Conservation (phyloP, 2,888 invertebrate species). For the Baccha elongata region DNA sequence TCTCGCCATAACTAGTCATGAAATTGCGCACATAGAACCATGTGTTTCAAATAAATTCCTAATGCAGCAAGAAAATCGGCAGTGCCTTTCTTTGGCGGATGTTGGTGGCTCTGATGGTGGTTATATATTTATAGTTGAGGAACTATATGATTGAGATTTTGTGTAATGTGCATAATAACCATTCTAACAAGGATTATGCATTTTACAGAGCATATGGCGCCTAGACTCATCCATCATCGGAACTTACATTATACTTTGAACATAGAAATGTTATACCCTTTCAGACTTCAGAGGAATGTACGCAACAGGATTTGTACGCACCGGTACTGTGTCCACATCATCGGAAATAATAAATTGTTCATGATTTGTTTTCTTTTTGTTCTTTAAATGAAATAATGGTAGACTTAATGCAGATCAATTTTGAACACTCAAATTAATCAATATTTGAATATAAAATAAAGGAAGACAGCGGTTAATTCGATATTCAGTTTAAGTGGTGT, state of each 20-base stretch:
- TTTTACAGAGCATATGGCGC: constrained; percentile 47
- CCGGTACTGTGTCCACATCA: no score
- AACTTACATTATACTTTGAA: constrained; percentile 18
- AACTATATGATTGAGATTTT: constrained; percentile 4
- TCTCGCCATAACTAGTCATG: not conserved
- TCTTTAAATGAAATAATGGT: no score
- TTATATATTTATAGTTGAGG: constrained; percentile 1
- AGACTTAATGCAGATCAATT: no score
- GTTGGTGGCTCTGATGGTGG: not conserved
- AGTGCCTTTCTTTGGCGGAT: not conserved
- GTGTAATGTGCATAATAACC: constrained; percentile 56
- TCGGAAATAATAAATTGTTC: no score
- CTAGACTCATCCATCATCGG: constrained; percentile 45
- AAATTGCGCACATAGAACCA: not conserved
- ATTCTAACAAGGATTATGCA: constrained; percentile 52
- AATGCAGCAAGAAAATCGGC: not conserved
- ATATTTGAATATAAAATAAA: no score
- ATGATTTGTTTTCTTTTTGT: no score
- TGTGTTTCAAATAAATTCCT: not conserved
- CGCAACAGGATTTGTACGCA: no score
- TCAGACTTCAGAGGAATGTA: constrained; percentile 6
- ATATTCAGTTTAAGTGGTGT: no score
- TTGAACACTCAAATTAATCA: no score
- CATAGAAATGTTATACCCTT: constrained; percentile 8
- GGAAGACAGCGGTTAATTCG: no score